Percentiles rank a stretch among this genome's conserved stretches.
These are phyloP conservation scores for Marisa cornuarietis DNA, from an alignment of 1,140 invertebrate species.

Conservation along the genomic window DNA sequence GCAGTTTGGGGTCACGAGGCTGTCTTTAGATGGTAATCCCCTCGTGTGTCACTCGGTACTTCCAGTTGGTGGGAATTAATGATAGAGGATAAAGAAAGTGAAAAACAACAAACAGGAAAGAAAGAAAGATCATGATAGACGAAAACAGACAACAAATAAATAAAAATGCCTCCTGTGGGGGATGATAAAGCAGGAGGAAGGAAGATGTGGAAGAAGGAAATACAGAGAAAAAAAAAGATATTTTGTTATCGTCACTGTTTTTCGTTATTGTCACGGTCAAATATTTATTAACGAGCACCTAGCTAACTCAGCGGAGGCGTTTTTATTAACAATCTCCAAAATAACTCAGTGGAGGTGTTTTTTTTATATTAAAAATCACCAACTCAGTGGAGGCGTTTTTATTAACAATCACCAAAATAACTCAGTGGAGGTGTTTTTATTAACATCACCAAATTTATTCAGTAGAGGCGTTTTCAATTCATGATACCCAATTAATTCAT, in stretches of 20 bases:
- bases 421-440: too few relatives aligned
- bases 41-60: too few relatives aligned
- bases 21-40: too few relatives aligned
- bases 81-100: too few relatives aligned
- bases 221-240: neutral
- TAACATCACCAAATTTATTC: too few relatives aligned
- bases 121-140: neutral
- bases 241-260: neutral
- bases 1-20: too few relatives aligned
- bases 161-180: neutral
- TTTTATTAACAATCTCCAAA: neutral
- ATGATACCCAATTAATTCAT: too few relatives aligned
- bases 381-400: too few relatives aligned
- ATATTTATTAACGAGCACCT: neutral
- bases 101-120: neutral
- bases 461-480: too few relatives aligned
- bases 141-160: neutral
- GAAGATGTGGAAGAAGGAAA: neutral
- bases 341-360: neutral
- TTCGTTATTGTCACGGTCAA: neutral
- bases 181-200: neutral
- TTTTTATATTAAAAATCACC: too few relatives aligned
- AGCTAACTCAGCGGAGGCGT: neutral
- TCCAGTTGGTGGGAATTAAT: too few relatives aligned
- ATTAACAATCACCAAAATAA: too few relatives aligned